Percentiles rank a stretch among this genome's conserved stretches.
These are phyloP conservation scores for Crenuchus spilurus DNA, from an alignment of 2,797 vertebrate genomes.

Conservation along the genomic window DNA sequence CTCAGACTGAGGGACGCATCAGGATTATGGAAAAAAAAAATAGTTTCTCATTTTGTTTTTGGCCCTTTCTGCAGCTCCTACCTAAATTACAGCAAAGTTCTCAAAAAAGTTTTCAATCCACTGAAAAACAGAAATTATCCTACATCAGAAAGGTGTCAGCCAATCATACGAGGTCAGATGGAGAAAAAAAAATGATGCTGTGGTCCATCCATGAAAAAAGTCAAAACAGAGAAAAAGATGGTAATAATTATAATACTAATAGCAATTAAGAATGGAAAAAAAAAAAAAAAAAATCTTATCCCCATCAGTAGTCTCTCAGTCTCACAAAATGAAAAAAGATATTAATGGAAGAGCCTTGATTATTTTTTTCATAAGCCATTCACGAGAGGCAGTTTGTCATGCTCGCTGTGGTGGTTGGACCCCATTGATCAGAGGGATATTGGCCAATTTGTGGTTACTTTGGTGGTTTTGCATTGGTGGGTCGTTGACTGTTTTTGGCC, in stretches of 20 bases:
- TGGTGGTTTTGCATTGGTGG: conserved; percentile 79
- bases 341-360: conserved; percentile 54
- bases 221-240: not conserved
- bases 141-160: conserved; percentile 54
- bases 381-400: not conserved
- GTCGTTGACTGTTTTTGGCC: conserved; percentile 84
- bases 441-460: conserved; percentile 68
- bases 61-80: conserved; percentile 36
- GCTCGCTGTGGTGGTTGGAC: conserved; percentile 36
- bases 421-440: conserved; percentile 42
- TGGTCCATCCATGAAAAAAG: conserved; percentile 39
- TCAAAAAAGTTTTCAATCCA: conserved; percentile 49
- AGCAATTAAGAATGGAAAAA: conserved; percentile 33
- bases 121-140: conserved; percentile 60
- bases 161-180: conserved; percentile 50
- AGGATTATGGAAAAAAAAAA: not conserved
- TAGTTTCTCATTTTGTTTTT: conserved; percentile 20
- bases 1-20: conserved; percentile 58
- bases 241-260: conserved; percentile 14
- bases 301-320: conserved; percentile 31
- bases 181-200: not conserved
- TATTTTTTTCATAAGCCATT: conserved; percentile 39
- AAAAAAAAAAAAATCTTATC: conserved; percentile 33
- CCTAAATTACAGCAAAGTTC: no score
- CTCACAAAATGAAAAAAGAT: conserved; percentile 13